A percentile compares a stretch with the other conserved stretches of the same genome.
phyloP scores from a whole-genome alignment of 1,140 invertebrate genomes.

The Hyposmocoma kahamanoa region DNA sequence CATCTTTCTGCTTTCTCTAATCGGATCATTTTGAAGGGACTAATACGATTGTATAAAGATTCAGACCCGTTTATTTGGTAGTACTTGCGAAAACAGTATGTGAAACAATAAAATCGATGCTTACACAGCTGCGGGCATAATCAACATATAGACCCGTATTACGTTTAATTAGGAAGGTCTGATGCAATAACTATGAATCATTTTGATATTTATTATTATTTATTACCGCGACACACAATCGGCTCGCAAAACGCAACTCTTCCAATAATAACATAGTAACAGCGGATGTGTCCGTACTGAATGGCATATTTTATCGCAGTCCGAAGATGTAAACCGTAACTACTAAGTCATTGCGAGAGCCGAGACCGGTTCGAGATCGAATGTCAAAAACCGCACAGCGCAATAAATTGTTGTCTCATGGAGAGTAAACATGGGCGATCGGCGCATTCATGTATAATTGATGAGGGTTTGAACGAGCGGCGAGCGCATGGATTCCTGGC shows the following conservation, averaged over 20 bases:
- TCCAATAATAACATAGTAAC: not conserved
- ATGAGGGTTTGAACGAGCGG: slow-evolving; percentile 49
- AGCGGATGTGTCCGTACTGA: not conserved
- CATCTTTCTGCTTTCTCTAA: too few species aligned
- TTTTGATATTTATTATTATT: slow-evolving; percentile 28
- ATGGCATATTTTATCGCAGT: not conserved
- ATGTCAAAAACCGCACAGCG: slow-evolving; percentile 68
- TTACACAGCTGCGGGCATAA: slow-evolving; percentile 54
- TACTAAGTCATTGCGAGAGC: slow-evolving; percentile 33
- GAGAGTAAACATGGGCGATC: slow-evolving; percentile 67
- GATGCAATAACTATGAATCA: slow-evolving; percentile 56
- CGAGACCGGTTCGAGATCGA: slow-evolving; percentile 39
- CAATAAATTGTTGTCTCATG: slow-evolving; percentile 70
- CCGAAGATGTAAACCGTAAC: slow-evolving; percentile 23
- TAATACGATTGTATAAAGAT: too few species aligned
- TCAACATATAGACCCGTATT: slow-evolving; percentile 25
- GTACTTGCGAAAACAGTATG: too few species aligned
- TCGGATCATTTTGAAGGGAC: too few species aligned
- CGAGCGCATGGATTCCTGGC: slow-evolving; percentile 61
- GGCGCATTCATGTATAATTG: slow-evolving; percentile 71
- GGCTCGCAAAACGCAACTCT: not conserved
- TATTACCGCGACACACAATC: not conserved
- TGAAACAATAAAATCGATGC: slow-evolving; percentile 45
- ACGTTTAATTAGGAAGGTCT: slow-evolving; percentile 42
- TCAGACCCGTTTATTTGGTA: too few species aligned